A percentile compares a stretch with the other conserved stretches of the same genome.
Conservation (phyloP, 2,888 invertebrate genomes). For the Dasypolia templi region DNA sequence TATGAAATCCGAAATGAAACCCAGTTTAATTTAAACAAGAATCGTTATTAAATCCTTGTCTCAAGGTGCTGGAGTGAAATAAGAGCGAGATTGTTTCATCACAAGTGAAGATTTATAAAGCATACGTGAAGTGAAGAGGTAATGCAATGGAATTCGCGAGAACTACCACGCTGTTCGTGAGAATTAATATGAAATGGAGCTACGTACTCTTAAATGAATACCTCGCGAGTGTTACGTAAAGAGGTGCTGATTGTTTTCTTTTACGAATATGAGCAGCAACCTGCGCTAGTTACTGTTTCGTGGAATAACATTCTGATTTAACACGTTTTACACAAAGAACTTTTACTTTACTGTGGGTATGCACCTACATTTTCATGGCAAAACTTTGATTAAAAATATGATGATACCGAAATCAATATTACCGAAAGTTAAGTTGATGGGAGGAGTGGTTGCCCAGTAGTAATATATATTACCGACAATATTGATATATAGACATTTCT, state of each 20-base stretch:
- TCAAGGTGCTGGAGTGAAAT: slow-evolving; percentile 59
- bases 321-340: neutral
- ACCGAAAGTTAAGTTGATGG: no score
- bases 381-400: no score
- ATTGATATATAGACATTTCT: no score
- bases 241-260: slow-evolving; percentile 7
- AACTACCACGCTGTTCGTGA: slow-evolving; percentile 69
- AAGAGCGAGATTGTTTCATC: slow-evolving; percentile 62
- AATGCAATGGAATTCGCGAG: slow-evolving; percentile 72
- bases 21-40: slow-evolving; percentile 62
- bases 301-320: slow-evolving; percentile 5
- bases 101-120: slow-evolving; percentile 69
- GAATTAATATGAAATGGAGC: slow-evolving; percentile 53
- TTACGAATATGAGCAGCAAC: neutral
- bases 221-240: slow-evolving; percentile 45
- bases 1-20: slow-evolving; percentile 46
- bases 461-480: no score
- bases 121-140: slow-evolving; percentile 74
- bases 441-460: no score
- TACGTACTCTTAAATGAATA: slow-evolving; percentile 30
- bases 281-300: slow-evolving; percentile 22
- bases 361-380: no score
- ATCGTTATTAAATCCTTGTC: slow-evolving; percentile 59
- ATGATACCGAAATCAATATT: no score
- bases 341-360: no score